phyloP scores from a whole-genome alignment of 2,113 vertebrate genomes.

The Austrofundulus limnaeus region DNA sequence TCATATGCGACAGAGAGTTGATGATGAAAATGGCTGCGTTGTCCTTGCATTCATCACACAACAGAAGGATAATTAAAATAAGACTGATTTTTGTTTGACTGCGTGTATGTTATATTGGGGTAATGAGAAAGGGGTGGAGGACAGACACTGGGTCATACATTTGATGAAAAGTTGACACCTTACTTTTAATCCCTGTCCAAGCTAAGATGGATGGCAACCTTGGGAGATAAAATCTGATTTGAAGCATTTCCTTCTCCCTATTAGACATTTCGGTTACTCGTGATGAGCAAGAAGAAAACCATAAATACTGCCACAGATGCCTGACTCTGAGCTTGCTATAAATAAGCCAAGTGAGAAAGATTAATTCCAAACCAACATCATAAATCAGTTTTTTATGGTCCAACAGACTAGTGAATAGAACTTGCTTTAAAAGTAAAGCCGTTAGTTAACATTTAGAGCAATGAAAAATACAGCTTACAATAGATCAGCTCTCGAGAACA shows the following conservation, averaged over 20 bases:
- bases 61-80: conserved; percentile 70
- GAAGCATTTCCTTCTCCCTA: conserved; percentile 49
- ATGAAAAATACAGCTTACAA: conserved; percentile 59
- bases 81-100: conserved; percentile 65
- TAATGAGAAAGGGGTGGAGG: conserved; percentile 10
- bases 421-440: conserved; percentile 63
- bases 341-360: conserved; percentile 71
- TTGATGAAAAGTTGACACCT: conserved; percentile 64
- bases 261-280: conserved; percentile 52
- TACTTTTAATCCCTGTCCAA: conserved; percentile 60
- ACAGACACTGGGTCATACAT: conserved; percentile 35
- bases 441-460: conserved; percentile 66
- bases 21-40: conserved; percentile 60
- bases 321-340: conserved; percentile 64
- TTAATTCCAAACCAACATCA: conserved; percentile 74
- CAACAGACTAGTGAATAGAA: conserved; percentile 41
- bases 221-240: conserved; percentile 66
- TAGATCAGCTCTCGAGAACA: conserved; percentile 62
- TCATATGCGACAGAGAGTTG: conserved; percentile 29
- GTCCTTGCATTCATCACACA: conserved; percentile 77
- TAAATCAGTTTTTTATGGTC: conserved; percentile 74
- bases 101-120: conserved; percentile 9
- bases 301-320: conserved; percentile 68
- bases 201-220: conserved; percentile 66
- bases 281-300: conserved; percentile 46